Evolutionary conservation across 2,797 vertebrate species (phyloP).

Genomic region (Yasuhikotakia modesta): DNA sequence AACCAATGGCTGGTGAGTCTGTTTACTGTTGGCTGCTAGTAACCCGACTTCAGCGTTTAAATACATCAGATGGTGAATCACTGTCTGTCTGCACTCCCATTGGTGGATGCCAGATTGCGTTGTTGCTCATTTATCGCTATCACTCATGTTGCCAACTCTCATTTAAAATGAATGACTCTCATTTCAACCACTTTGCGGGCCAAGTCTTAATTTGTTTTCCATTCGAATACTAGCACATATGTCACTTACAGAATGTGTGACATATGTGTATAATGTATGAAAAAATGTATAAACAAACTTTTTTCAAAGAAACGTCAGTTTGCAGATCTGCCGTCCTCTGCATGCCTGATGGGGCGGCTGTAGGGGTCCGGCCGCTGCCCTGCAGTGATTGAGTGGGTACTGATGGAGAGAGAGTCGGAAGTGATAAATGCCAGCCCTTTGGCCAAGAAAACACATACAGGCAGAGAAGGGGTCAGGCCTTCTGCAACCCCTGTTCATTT

Average conservation of each 20-base stretch:
- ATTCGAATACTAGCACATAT: neutral
- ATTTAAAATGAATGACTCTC: slow-evolving; percentile 3
- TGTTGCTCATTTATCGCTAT: slow-evolving; percentile 10
- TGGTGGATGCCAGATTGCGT: slow-evolving; percentile 5
- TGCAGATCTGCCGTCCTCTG: slow-evolving; percentile 19
- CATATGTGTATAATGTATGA: too few relatives aligned
- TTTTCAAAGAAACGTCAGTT: neutral
- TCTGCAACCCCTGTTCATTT: slow-evolving; percentile 55
- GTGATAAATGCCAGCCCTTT: slow-evolving; percentile 58
- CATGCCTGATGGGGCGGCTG: slow-evolving; percentile 41
- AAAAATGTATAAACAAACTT: too few relatives aligned
- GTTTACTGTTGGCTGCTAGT: neutral
- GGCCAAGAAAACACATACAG: slow-evolving; percentile 50
- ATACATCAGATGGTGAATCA: neutral
- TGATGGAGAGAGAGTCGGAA: slow-evolving; percentile 59
- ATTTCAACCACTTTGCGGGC: neutral
- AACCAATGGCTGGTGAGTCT: neutral
- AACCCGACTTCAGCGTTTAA: neutral
- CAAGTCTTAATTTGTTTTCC: neutral
- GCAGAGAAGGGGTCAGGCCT: slow-evolving; percentile 53
- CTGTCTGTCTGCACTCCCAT: neutral
- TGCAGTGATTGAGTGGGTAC: slow-evolving; percentile 56
- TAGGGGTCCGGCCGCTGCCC: slow-evolving; percentile 33
- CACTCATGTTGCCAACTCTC: neutral
- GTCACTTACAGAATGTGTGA: neutral